Evolutionary conservation across 2,797 vertebrate species (phyloP), one percentile per base, ranked within the genome.

Genomic region (Myotis myotis): DNA sequence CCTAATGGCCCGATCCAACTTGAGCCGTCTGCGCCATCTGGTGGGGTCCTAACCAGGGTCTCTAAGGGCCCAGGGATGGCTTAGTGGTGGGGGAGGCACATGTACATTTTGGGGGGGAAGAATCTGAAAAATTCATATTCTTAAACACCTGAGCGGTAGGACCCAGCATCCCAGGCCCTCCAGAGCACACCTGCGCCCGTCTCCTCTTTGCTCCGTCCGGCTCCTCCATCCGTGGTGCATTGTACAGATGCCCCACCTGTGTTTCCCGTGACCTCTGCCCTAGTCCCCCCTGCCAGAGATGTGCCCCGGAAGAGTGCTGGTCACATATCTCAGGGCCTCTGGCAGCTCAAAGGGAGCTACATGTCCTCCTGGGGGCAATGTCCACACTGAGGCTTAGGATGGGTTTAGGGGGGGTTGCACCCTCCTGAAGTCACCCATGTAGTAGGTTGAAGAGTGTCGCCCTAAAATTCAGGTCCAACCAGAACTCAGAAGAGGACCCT

Each of bases 181-280:
- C 17, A 19, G 30, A 36, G 33, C 19, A 6, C 1, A 33, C 3
- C 13, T 22, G n/a, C 2, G 0, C 20, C 47, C 0, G 0, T 5
- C 71, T n/a, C 70, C 22, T 72, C 41, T 38, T 25, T 12, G 3
- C 19, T 19, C 25, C 11, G 5, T 15, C 10, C 2, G 71, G 53
- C 44, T 20, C 60, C 92, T 53, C 70, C 44, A 1, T 0, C 0
- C 11, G 17, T 13, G 60, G 22, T 36, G 47, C 10, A 0, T 4
- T 71, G 47, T 64, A 19, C 74, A 82, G 62, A 93, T 7, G 9
- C 57, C 33, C 20, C 22, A 41, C 5, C 51, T 8, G 16, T 15
- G 23, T 1, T 13, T 51, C 51, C 80, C 0, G 0, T 8, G 28
- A 41, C 44, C 81, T 30, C 74, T 53, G 33, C 22, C 47, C 30